Percentiles rank a stretch among this genome's conserved stretches.
phyloP scores from a whole-genome alignment of 2,888 invertebrate genomes.

The Chesias legatella region DNA sequence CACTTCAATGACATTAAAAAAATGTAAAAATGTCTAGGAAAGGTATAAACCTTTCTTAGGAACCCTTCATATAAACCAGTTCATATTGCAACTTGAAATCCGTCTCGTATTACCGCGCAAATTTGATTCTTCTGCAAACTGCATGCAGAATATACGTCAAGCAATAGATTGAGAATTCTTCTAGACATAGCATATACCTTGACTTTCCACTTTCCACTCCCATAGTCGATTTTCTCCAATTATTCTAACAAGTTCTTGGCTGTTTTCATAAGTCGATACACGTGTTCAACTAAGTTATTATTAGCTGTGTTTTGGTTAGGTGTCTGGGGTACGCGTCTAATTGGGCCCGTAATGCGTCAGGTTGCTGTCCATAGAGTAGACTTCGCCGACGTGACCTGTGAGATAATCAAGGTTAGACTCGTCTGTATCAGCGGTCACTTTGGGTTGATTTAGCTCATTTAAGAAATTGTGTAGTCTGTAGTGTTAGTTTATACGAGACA shows the following conservation, averaged over 20 bases:
- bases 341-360: constrained; percentile 38
- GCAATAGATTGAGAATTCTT: constrained; percentile 32
- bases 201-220: constrained; percentile 37
- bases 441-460: no score
- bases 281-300: constrained; percentile 36
- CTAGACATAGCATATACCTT: constrained; percentile 31
- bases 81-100: constrained; percentile 36
- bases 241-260: constrained; percentile 30
- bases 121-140: constrained; percentile 37
- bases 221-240: constrained; percentile 31
- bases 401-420: neutral
- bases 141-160: constrained; percentile 34
- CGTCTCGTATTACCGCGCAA: constrained; percentile 35
- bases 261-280: constrained; percentile 37
- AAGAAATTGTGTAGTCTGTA: no score
- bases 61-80: constrained; percentile 40
- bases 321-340: constrained; percentile 41
- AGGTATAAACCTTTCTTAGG: no score
- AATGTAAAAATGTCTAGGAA: no score
- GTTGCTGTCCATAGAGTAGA: constrained; percentile 49
- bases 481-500: no score
- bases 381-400: constrained; percentile 40
- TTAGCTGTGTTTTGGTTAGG: constrained; percentile 36
- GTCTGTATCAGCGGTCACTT: no score
- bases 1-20: no score